phyloP scores from a whole-genome alignment of 92 coral and sea anemone species.

The Diadumene lineata region DNA sequence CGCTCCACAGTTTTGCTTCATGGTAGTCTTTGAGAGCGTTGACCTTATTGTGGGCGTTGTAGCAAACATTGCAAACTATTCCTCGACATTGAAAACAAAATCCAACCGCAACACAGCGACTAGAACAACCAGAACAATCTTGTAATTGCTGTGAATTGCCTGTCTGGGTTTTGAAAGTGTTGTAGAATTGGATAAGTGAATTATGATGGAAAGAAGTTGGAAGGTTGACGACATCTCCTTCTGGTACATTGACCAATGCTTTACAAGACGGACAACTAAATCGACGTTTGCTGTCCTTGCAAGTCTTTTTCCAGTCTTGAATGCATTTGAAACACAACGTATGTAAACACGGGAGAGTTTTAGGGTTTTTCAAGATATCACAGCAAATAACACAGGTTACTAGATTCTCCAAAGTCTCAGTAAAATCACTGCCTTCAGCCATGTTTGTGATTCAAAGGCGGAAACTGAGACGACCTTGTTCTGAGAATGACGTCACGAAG shows the following conservation, averaged over 20 bases:
- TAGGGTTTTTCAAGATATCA: background rate
- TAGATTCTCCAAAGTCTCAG: background rate
- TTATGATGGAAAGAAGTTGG: slow-evolving; percentile 10
- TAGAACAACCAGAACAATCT: background rate
- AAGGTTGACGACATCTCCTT: slow-evolving; percentile 11
- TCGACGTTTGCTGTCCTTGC: background rate
- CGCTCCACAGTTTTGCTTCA: background rate
- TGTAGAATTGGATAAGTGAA: background rate
- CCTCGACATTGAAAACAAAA: slow-evolving; percentile 18
- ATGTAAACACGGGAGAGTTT: slow-evolving; percentile 13
- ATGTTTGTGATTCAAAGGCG: too few relatives aligned
- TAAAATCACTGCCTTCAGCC: background rate
- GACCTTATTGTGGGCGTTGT: background rate
- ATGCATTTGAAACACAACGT: slow-evolving; percentile 3
- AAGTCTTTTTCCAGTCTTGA: background rate
- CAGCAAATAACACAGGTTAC: background rate
- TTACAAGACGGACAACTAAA: slow-evolving; percentile 4
- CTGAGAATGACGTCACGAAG: too few relatives aligned
- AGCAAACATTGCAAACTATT: background rate
- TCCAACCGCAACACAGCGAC: background rate
- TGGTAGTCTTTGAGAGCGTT: background rate
- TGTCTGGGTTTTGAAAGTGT: background rate
- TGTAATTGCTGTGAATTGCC: background rate
- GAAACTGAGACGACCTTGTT: too few relatives aligned
- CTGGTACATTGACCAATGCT: background rate